Evolutionary conservation across 2,113 vertebrate species (phyloP).

Genomic region (Anas platyrhynchos): DNA sequence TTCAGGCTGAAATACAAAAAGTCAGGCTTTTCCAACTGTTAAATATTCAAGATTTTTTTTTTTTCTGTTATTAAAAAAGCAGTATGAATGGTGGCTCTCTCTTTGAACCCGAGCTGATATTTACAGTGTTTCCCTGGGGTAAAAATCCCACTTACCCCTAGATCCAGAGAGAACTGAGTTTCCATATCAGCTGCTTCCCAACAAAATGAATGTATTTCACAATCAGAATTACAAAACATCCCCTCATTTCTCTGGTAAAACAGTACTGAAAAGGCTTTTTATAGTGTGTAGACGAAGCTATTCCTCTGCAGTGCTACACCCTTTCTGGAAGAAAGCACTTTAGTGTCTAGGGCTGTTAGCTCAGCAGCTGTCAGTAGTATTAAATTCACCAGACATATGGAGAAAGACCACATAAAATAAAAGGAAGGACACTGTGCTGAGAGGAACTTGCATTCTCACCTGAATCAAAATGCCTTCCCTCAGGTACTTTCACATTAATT

Average conservation of each 20-base stretch:
- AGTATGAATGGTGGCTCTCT: not conserved
- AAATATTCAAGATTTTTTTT: not conserved
- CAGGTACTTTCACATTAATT: not conserved
- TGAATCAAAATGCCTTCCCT: not conserved
- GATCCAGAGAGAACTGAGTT: not conserved
- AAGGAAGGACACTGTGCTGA: not conserved
- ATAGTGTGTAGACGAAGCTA: not conserved
- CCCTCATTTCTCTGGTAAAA: not conserved
- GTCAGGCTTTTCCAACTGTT: not conserved
- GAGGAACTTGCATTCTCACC: not conserved
- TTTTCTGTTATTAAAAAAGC: not conserved
- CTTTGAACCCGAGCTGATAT: not conserved
- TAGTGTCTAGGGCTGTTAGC: conserved; percentile 7
- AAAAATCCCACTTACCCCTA: not conserved
- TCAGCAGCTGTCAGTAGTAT: conserved; percentile 48
- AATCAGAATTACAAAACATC: not conserved
- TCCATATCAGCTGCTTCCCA: not conserved
- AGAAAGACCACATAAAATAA: not conserved
- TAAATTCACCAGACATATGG: not conserved
- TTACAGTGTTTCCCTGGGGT: not conserved
- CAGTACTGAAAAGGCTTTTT: not conserved
- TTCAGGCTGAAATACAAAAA: not conserved
- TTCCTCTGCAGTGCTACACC: conserved; percentile 29
- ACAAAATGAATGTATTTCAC: not conserved
- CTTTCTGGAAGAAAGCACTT: conserved; percentile 17